These are phyloP conservation scores for Phrynocephalus versicolor DNA, from an alignment of 2,113 vertebrate species.

Conservation along the genomic window DNA sequence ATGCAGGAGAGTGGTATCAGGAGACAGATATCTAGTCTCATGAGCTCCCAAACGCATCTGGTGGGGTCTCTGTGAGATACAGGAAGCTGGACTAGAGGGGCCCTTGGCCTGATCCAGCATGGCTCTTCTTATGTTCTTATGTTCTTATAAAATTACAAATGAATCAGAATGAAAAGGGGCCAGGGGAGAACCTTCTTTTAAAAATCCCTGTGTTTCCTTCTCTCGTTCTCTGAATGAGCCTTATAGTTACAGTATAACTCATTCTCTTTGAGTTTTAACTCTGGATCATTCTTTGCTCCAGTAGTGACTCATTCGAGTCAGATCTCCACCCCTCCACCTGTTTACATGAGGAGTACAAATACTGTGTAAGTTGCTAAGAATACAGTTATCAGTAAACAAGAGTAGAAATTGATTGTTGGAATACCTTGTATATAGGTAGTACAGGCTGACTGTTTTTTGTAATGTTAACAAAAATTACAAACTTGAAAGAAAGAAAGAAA, in stretches of 20 bases:
- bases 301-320: slow-evolving; percentile 52
- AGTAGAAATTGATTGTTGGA: slow-evolving; percentile 10
- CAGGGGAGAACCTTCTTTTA: not conserved
- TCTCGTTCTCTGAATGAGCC: slow-evolving; percentile 1
- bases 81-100: too few relatives aligned
- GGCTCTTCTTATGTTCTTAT: too few relatives aligned
- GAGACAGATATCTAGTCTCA: too few relatives aligned
- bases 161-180: too few relatives aligned
- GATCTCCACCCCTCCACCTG: slow-evolving; percentile 46
- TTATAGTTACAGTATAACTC: too few relatives aligned
- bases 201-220: not conserved
- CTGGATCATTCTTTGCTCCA: slow-evolving; percentile 26
- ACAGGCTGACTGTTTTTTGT: not conserved
- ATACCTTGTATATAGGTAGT: not conserved
- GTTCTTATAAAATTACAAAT: slow-evolving; percentile 2
- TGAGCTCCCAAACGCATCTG: too few relatives aligned
- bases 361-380: slow-evolving; percentile 52
- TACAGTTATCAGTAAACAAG: slow-evolving; percentile 38
- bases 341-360: slow-evolving; percentile 58
- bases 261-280: slow-evolving; percentile 39
- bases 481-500: too few relatives aligned
- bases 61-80: too few relatives aligned
- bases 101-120: too few relatives aligned
- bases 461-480: slow-evolving; percentile 29
- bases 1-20: too few relatives aligned